These are phyloP conservation scores for Ataeniobius toweri DNA, from an alignment of 2,797 vertebrate genomes.

Conservation along the genomic window DNA sequence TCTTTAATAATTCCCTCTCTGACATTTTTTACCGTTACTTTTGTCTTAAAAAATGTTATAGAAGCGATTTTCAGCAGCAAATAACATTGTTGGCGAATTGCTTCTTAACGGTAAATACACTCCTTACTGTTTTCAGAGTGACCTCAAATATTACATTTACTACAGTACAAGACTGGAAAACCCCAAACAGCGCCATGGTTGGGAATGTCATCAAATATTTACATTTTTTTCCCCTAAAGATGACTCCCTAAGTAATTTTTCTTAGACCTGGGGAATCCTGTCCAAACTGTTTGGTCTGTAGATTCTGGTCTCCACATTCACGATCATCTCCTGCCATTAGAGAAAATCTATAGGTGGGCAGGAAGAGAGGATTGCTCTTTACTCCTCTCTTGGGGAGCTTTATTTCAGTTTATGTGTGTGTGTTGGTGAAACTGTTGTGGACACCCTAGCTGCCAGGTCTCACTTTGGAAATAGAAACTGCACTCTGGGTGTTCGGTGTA, in stretches of 20 bases:
- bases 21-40: no score
- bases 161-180: neutral
- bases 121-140: neutral
- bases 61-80: neutral
- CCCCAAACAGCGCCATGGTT: neutral
- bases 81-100: neutral
- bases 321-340: slow-evolving; percentile 47
- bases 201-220: neutral
- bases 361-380: slow-evolving; percentile 31
- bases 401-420: slow-evolving; percentile 12
- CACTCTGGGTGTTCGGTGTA: slow-evolving; percentile 23
- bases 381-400: neutral
- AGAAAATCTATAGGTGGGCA: slow-evolving; percentile 40
- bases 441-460: slow-evolving; percentile 22
- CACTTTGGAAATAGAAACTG: slow-evolving; percentile 32
- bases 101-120: neutral
- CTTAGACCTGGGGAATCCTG: neutral
- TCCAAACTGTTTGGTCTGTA: neutral
- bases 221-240: neutral
- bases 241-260: neutral
- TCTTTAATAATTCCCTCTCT: neutral
- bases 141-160: neutral
- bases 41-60: neutral
- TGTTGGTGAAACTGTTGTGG: slow-evolving; percentile 22
- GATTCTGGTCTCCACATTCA: slow-evolving; percentile 15